Percentiles rank a stretch among this genome's conserved stretches.
phyloP scores from a whole-genome alignment of 2,888 invertebrate species.

The Clistopyga incitator region DNA sequence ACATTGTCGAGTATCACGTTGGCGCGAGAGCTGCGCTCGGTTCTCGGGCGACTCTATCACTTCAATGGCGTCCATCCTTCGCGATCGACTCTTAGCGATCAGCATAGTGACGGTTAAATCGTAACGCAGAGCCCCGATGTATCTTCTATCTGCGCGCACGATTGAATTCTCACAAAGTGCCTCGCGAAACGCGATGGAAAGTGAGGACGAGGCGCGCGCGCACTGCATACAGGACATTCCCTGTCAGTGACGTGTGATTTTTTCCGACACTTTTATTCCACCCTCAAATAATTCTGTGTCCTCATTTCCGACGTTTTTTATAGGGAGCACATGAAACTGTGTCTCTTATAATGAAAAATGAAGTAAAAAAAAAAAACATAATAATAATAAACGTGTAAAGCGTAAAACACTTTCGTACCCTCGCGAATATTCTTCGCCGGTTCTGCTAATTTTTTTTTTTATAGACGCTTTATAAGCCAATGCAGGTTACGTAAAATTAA shows the following conservation, averaged over 20 bases:
- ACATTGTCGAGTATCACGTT: constrained; percentile 35
- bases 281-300: no score
- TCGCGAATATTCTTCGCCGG: background rate
- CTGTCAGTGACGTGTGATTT: no score
- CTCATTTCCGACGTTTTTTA: no score
- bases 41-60: constrained; percentile 11
- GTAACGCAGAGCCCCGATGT: background rate
- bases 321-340: no score
- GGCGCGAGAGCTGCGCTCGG: background rate
- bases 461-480: no score
- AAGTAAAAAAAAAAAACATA: no score
- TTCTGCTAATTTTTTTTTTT: no score
- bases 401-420: background rate
- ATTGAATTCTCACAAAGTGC: constrained; percentile 22
- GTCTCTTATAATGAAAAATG: no score
- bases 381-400: background rate
- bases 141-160: constrained; percentile 1
- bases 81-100: background rate
- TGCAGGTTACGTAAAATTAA: no score
- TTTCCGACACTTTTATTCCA: no score
- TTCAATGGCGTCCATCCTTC: constrained; percentile 20
- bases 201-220: constrained; percentile 8
- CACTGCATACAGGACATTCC: background rate
- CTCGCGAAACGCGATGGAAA: constrained; percentile 37
- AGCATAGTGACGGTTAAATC: constrained; percentile 20